These are phyloP conservation scores for Drosophila ustulata DNA, from an alignment of 2,888 invertebrate species.

Conservation along the genomic window DNA sequence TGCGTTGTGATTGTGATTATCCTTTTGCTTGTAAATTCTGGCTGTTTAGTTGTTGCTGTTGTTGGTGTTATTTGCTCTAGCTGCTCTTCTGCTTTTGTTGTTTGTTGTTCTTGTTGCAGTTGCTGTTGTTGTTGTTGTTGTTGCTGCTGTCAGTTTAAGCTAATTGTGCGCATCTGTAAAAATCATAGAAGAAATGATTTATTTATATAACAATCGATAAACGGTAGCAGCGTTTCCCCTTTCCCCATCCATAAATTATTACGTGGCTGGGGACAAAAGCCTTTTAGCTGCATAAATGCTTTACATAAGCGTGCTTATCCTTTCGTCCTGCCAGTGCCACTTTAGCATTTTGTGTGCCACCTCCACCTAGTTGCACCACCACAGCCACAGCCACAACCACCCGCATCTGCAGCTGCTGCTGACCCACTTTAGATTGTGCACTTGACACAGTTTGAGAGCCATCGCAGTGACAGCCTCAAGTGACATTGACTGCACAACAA, in stretches of 20 bases:
- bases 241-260: conserved; percentile 57
- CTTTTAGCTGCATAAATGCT: conserved; percentile 70
- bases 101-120: conserved; percentile 26
- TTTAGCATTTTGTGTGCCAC: conserved; percentile 29
- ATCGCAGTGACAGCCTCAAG: conserved; percentile 56
- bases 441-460: conserved; percentile 77
- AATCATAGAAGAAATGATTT: not conserved
- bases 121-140: conserved; percentile 27
- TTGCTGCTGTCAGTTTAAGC: conserved; percentile 60
- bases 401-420: conserved; percentile 36
- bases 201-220: conserved; percentile 7
- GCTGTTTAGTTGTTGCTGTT: conserved; percentile 41
- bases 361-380: conserved; percentile 4
- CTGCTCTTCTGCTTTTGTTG: conserved; percentile 21
- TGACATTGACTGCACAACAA: conserved; percentile 43
- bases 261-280: conserved; percentile 48
- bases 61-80: conserved; percentile 23
- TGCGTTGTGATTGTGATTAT: conserved; percentile 74
- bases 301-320: conserved; percentile 75
- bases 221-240: not conserved
- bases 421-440: conserved; percentile 72
- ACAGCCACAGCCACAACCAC: not conserved
- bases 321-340: conserved; percentile 17
- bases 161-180: conserved; percentile 75
- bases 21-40: conserved; percentile 78